Evolutionary conservation across 1,140 invertebrate species (phyloP), one percentile per base, ranked within the genome.

Genomic region (Papilio machaon): DNA sequence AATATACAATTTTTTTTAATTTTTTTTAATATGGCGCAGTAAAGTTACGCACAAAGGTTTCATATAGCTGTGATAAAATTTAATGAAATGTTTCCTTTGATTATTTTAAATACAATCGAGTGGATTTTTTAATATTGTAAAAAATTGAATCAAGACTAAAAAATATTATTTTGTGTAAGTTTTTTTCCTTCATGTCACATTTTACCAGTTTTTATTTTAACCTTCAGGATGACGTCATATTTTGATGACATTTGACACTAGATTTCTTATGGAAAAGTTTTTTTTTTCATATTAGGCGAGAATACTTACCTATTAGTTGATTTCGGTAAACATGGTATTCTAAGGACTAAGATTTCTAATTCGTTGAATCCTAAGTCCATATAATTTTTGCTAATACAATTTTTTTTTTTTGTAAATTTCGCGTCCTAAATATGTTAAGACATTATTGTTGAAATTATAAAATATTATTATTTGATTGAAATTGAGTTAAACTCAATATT

Each of bases 21-120:
- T 70, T 80, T 73, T 79, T 82, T 52, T n/a, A 11, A 38, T 43
- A 19, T 78, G 15, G 17, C 17, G 43, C 52, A n/a, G 52, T 78
- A 43, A 35, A 23, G 8, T 11, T 47, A n/a, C 75, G 75, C 75
- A 78, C 75, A 60, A 78, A 78, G 17, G 23, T 77, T 78, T 78
- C 5, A 54, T 54, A 76, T 52, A 78, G 52, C 75, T 78, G 75
- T 78, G 75, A 78, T 78, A 78, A 78, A 78, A n/a, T 38, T 78
- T 54, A 35, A 23, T 23, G 23, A 47, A 75, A 49, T 58, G 30
- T 76, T 60, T 60, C 6, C 10, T 78, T 78, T 78, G 15, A 15
- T 54, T 49, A 19, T 6, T 49, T 76, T 38, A 35, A 30, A 30
- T 67, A 1, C 13, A 70, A 70, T 70, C 13, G 11, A 67, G 19